Conservation (phyloP, 2,888 invertebrate species). For the Physocephala rufipes region DNA sequence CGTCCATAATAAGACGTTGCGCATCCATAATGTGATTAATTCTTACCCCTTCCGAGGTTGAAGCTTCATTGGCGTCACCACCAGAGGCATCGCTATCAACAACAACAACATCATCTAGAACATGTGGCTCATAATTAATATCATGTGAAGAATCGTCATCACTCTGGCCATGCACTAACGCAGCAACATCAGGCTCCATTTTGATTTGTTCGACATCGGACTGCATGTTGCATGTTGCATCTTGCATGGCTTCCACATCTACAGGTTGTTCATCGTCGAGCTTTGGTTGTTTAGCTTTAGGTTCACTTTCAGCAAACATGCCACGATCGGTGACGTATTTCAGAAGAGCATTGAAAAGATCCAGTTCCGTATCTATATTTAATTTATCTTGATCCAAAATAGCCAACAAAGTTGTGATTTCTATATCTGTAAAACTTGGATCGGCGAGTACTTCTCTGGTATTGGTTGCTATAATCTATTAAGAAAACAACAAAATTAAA, state of each 20-base stretch:
- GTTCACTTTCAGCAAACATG: slow-evolving; percentile 49
- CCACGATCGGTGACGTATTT: slow-evolving; percentile 73
- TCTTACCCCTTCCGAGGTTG: slow-evolving; percentile 44
- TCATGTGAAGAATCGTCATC: slow-evolving; percentile 48
- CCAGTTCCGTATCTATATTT: slow-evolving; percentile 78
- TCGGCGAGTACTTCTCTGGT: slow-evolving; percentile 80
- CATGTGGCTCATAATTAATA: slow-evolving; percentile 35
- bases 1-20: slow-evolving; percentile 57
- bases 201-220: slow-evolving; percentile 55
- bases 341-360: slow-evolving; percentile 79
- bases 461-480: slow-evolving; percentile 78
- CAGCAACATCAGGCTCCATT: slow-evolving; percentile 61
- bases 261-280: slow-evolving; percentile 40
- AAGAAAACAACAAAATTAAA: neutral
- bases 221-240: too few species aligned
- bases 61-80: slow-evolving; percentile 38
- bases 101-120: slow-evolving; percentile 56
- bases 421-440: slow-evolving; percentile 80
- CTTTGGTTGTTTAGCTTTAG: slow-evolving; percentile 31
- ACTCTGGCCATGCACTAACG: slow-evolving; percentile 54
- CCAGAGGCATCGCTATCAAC: slow-evolving; percentile 57
- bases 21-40: slow-evolving; percentile 57
- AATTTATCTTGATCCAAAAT: slow-evolving; percentile 80
- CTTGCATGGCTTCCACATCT: slow-evolving; percentile 48
- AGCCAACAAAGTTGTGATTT: slow-evolving; percentile 77